Evolutionary conservation across 2,113 vertebrate genomes (phyloP).

Genomic region (Puffinus mauretanicus): DNA sequence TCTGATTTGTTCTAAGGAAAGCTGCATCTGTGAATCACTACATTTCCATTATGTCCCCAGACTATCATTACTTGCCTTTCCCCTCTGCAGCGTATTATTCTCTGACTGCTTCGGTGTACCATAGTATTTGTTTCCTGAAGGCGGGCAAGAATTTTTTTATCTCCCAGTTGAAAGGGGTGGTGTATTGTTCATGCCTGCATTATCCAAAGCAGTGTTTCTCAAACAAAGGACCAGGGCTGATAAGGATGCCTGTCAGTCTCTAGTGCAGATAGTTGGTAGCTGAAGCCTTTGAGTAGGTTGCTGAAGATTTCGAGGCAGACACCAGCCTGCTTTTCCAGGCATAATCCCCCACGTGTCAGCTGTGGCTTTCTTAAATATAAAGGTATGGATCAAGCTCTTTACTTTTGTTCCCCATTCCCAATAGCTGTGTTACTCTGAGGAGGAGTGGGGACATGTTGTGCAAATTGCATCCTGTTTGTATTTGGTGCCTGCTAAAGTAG

Average conservation of each 20-base stretch:
- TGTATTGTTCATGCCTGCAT: not conserved
- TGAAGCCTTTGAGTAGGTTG: not conserved
- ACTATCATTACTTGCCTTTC: not conserved
- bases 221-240: not conserved
- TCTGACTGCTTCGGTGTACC: not conserved
- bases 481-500: not conserved
- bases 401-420: not conserved
- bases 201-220: not conserved
- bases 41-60: not conserved
- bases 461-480: not conserved
- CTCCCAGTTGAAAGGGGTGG: not conserved
- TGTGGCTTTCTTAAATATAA: not conserved
- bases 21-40: not conserved
- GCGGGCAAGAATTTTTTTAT: not conserved
- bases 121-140: not conserved
- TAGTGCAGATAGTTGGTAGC: not conserved
- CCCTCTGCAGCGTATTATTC: not conserved
- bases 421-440: not conserved
- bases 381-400: not conserved
- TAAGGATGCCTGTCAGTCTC: not conserved
- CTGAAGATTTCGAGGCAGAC: not conserved
- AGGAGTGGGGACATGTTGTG: not conserved
- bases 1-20: conserved; percentile 1
- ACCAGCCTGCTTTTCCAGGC: not conserved
- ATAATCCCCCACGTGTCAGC: not conserved